Conservation (phyloP, 2,888 invertebrate genomes). For the Buathra laborator region DNA sequence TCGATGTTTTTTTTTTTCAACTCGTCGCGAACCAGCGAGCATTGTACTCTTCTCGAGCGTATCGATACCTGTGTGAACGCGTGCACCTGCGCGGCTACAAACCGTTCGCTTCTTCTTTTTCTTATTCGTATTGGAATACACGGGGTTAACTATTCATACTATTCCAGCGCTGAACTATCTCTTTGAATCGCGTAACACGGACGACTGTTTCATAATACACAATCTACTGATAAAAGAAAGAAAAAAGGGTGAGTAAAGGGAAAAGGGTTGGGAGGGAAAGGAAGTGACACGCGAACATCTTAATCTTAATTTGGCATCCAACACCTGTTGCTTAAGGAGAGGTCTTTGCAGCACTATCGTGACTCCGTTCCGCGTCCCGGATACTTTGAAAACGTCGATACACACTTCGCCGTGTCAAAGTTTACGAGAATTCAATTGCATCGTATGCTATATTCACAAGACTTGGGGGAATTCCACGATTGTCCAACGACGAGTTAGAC, state of each 20-base stretch:
- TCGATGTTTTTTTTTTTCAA: slow-evolving; percentile 19
- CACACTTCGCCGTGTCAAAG: slow-evolving; percentile 1
- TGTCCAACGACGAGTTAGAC: slow-evolving; percentile 1
- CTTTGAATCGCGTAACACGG: background rate
- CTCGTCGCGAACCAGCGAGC: slow-evolving; percentile 33
- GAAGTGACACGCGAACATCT: slow-evolving; percentile 24
- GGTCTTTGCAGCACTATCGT: no score
- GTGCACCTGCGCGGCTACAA: slow-evolving; percentile 61
- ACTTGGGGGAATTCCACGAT: background rate
- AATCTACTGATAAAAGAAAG: background rate
- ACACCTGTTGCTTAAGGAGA: slow-evolving; percentile 58
- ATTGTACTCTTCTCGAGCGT: slow-evolving; percentile 40
- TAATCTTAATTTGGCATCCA: slow-evolving; percentile 59
- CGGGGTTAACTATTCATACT: slow-evolving; percentile 44
- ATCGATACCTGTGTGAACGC: slow-evolving; percentile 66
- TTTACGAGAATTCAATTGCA: slow-evolving; percentile 27
- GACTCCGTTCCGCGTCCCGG: background rate
- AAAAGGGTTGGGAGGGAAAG: background rate
- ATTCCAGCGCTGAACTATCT: slow-evolving; percentile 8
- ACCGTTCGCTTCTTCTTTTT: slow-evolving; percentile 26
- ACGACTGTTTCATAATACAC: slow-evolving; percentile 20
- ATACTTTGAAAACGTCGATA: background rate
- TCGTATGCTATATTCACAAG: slow-evolving; percentile 3
- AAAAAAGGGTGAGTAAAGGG: background rate
- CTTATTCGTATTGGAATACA: slow-evolving; percentile 39